phyloP scores from a whole-genome alignment of 2,888 invertebrate genomes.

The Andrena trimmerana region DNA sequence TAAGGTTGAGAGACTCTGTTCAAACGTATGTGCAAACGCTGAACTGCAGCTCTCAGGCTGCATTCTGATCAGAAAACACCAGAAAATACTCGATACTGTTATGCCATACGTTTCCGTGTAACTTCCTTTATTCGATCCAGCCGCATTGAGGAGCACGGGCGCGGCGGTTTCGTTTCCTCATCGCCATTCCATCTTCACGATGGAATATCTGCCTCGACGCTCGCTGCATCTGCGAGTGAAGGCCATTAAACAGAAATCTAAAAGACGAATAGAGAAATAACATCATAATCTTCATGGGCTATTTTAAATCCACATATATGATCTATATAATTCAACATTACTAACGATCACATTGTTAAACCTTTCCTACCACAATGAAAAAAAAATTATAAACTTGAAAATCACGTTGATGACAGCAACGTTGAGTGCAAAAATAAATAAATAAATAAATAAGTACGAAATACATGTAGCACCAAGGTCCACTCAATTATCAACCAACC shows the following conservation, averaged over 20 bases:
- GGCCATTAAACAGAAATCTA: background rate
- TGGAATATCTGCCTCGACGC: conserved; percentile 26
- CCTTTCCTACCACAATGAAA: too few species aligned
- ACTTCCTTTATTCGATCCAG: conserved; percentile 65
- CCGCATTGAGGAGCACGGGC: conserved; percentile 39
- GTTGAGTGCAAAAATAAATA: too few species aligned
- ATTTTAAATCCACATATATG: too few species aligned
- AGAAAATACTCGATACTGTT: conserved; percentile 70
- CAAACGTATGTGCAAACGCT: conserved; percentile 41
- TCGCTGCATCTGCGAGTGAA: conserved; percentile 11
- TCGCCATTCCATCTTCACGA: conserved; percentile 43
- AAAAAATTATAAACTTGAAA: too few species aligned
- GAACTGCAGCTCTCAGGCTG: conserved; percentile 42
- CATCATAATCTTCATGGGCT: too few species aligned
- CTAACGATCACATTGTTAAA: too few species aligned
- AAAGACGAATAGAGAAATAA: background rate
- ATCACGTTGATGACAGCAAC: too few species aligned
- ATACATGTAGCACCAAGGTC: too few species aligned
- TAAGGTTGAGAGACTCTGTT: conserved; percentile 66
- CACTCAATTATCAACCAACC: too few species aligned
- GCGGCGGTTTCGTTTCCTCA: conserved; percentile 34
- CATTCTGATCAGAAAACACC: conserved; percentile 65
- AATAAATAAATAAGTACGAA: too few species aligned
- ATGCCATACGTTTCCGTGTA: conserved; percentile 64
- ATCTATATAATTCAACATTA: too few species aligned